Conservation (phyloP, 2,888 invertebrate genomes). For the Cactoblastis cactorum region DNA sequence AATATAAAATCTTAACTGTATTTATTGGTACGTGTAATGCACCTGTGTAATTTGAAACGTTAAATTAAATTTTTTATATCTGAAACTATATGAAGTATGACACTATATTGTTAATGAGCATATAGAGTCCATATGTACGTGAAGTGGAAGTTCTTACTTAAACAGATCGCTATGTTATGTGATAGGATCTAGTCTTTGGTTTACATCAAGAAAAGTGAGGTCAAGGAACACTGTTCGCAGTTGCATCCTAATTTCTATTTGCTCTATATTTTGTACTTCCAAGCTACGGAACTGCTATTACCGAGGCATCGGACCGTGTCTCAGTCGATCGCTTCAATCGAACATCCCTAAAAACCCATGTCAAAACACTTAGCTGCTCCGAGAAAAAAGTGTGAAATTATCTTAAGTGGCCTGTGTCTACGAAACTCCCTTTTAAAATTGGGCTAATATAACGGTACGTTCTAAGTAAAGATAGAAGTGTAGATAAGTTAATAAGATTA, state of each 20-base stretch:
- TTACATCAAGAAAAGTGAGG: too few species aligned
- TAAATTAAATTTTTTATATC: too few species aligned
- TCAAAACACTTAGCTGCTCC: conserved; percentile 58
- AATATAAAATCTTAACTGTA: too few species aligned
- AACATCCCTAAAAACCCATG: conserved; percentile 39
- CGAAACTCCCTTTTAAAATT: conserved; percentile 63
- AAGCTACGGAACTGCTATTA: conserved; percentile 30
- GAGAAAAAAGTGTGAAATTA: conserved; percentile 73
- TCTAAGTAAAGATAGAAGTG: conserved; percentile 75
- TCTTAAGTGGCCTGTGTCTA: conserved; percentile 68
- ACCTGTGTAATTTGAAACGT: too few species aligned
- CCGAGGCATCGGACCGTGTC: conserved; percentile 38
- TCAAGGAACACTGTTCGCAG: too few species aligned
- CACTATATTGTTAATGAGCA: too few species aligned
- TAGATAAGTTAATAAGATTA: conserved; percentile 78
- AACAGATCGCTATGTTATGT: too few species aligned
- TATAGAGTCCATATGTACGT: too few species aligned
- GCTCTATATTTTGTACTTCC: neutral
- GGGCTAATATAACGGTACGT: conserved; percentile 70
- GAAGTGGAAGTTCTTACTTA: too few species aligned
- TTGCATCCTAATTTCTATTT: neutral
- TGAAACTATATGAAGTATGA: too few species aligned
- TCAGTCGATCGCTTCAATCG: conserved; percentile 32
- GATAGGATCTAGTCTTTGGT: too few species aligned
- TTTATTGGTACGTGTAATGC: too few species aligned